Conservation (phyloP, 1,140 invertebrate genomes). For the Hesperophylax magnus region DNA sequence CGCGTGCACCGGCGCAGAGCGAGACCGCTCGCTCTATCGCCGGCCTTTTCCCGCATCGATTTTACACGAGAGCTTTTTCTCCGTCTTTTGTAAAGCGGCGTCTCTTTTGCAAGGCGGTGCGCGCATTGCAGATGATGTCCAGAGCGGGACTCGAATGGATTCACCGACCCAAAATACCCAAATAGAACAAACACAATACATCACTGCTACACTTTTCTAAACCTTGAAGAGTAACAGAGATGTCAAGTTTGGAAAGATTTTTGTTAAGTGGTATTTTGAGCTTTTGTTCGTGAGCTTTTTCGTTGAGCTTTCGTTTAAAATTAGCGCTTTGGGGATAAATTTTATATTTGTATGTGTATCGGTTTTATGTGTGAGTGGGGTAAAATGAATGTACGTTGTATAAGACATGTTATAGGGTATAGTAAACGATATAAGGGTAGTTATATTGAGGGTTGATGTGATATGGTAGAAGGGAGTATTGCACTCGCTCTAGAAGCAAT, state of each 20-base stretch:
- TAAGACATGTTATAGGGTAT: no score
- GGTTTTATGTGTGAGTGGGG: no score
- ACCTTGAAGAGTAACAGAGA: background rate
- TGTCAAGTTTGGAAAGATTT: no score
- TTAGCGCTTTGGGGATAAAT: background rate
- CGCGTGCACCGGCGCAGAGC: conserved; percentile 61
- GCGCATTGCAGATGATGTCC: conserved; percentile 63
- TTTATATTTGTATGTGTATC: no score
- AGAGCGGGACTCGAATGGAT: background rate
- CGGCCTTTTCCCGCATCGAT: conserved; percentile 63
- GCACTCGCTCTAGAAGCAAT: conserved; percentile 3
- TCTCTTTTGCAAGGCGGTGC: conserved; percentile 43
- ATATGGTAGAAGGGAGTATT: background rate
- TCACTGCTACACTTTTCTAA: background rate
- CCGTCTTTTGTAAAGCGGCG: conserved; percentile 44
- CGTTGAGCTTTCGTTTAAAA: background rate
- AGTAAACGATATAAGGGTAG: no score
- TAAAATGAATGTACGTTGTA: no score
- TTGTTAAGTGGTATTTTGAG: background rate
- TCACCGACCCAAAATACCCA: background rate
- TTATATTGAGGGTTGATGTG: no score
- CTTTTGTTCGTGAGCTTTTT: background rate
- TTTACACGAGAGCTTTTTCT: conserved; percentile 61
- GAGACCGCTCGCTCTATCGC: conserved; percentile 54
- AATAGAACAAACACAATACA: background rate